Base-by-base conservation (phyloP, 2,113 vertebrate genomes). In the Xenopus laevis region DNA sequence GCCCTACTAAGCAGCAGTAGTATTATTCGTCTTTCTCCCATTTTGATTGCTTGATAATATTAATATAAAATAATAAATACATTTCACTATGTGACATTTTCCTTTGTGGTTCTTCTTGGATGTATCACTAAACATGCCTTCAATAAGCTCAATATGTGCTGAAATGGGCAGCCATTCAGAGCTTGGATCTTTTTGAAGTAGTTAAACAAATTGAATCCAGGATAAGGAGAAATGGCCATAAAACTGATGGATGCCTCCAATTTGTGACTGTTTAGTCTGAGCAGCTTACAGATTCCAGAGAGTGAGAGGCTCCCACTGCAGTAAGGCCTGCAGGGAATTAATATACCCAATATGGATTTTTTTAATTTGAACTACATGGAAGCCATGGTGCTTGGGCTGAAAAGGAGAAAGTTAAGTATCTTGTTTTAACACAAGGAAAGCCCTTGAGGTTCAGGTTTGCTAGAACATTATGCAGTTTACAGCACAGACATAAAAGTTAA, bases 231-330 rank as follows among this genome's bases (percentile, higher is more conserved):
- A 77, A 67, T 57, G 50, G 74, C 67, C 33, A 77, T 77, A 77
- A 77, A 77, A 70, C 74, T 77, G 74, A 77, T 77, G 74, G 66
- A 77, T 77, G 74, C 74, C 60, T 77, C 67, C 59, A 77, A 77
- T 77, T 77, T 77, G 66, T 77, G 74, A 69, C 74, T 77, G 74
- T 77, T 77, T 77, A 77, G 74, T 77, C 74, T 77, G 74, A 64
- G 45, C 66, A 45, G 59, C 67, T 70, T 30, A 68, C 69, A 13
- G 74, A 64, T 63, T 70, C 47, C 46, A 64, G 27, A 13, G 73
- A 58, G 23, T 27, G 55, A 44, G 58, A 69, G 65, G 65, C 66
- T 76, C 58, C 65, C 47, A 69, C 13, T 76, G 73, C 23, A 33
- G 63, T 46, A 45, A 60, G 30, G 18, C 20, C 58, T 27, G 58